These are phyloP conservation scores for Buathra laborator DNA, from an alignment of 2,888 invertebrate species.

Conservation along the genomic window DNA sequence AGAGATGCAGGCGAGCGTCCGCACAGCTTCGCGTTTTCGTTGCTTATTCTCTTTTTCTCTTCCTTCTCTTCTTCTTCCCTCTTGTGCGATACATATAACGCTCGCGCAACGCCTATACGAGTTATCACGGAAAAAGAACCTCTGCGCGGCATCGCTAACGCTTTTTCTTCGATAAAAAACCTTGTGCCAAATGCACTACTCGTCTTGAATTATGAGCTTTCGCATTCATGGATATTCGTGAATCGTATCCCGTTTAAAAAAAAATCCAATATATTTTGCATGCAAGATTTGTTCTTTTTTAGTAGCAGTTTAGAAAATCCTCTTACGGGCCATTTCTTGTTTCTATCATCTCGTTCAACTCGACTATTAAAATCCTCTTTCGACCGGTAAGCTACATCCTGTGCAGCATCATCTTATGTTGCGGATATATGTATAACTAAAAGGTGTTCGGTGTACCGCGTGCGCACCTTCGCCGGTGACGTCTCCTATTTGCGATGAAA, in stretches of 20 bases:
- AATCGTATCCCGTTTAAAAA: not conserved
- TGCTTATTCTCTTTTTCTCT: not conserved
- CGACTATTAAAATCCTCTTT: slow-evolving; percentile 18
- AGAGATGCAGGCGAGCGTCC: slow-evolving; percentile 44
- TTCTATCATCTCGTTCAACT: not conserved
- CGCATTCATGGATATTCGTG: slow-evolving; percentile 14
- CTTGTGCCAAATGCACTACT: slow-evolving; percentile 31
- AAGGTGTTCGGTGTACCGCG: slow-evolving; percentile 4
- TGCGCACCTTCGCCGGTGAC: slow-evolving; percentile 20
- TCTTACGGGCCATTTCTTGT: not conserved
- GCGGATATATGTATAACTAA: slow-evolving; percentile 1
- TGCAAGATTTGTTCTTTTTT: not conserved
- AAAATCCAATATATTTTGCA: slow-evolving; percentile 2
- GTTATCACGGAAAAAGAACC: slow-evolving; percentile 35
- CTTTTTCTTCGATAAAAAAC: slow-evolving; percentile 41
- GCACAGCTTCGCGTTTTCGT: slow-evolving; percentile 52
- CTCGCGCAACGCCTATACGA: not conserved
- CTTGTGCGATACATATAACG: slow-evolving; percentile 3
- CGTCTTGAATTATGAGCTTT: slow-evolving; percentile 22
- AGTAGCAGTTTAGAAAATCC: not conserved
- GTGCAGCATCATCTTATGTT: slow-evolving; percentile 11
- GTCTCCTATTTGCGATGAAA: slow-evolving; percentile 43
- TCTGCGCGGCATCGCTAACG: slow-evolving; percentile 22
- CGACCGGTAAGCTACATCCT: not conserved
- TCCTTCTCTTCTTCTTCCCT: slow-evolving; percentile 20